Conservation (phyloP, 1,140 invertebrate species). For the Pectinophora gossypiella region DNA sequence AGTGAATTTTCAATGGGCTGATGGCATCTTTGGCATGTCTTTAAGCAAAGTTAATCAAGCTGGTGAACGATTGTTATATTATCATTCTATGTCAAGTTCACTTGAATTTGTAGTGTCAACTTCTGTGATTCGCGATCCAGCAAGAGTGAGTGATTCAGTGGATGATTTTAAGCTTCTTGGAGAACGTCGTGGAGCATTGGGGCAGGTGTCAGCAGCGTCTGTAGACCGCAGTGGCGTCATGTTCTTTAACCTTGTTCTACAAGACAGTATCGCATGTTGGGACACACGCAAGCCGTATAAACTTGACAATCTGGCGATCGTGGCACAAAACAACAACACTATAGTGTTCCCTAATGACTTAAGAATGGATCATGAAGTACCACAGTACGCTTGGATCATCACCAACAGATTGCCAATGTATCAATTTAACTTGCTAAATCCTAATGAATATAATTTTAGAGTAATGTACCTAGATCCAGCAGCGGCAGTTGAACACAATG, state of each 20-base stretch:
- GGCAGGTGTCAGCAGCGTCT: constrained; percentile 83
- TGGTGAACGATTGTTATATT: constrained; percentile 81
- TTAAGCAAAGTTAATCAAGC: constrained; percentile 77
- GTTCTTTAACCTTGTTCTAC: constrained; percentile 86
- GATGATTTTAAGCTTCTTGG: constrained; percentile 81
- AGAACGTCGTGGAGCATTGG: constrained; percentile 76
- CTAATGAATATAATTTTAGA: constrained; percentile 82
- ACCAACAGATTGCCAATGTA: constrained; percentile 85
- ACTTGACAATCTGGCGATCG: constrained; percentile 78
- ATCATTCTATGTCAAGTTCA: constrained; percentile 88
- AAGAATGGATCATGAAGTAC: constrained; percentile 81
- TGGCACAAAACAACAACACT: constrained; percentile 78
- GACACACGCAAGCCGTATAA: constrained; percentile 83
- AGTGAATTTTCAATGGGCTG: constrained; percentile 86
- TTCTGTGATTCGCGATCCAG: constrained; percentile 79
- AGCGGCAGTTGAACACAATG: constrained; percentile 77
- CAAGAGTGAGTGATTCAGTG: constrained; percentile 71
- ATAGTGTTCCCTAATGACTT: constrained; percentile 88
- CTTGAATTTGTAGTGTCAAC: constrained; percentile 83
- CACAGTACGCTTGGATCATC: constrained; percentile 84
- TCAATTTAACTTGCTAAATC: constrained; percentile 81
- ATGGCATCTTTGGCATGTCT: constrained; percentile 87
- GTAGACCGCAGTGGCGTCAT: constrained; percentile 85
- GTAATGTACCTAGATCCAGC: constrained; percentile 79
- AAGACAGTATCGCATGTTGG: constrained; percentile 87